Evolutionary conservation across 1,140 invertebrate species (phyloP).

Genomic region (Doryteuthis pealeii): DNA sequence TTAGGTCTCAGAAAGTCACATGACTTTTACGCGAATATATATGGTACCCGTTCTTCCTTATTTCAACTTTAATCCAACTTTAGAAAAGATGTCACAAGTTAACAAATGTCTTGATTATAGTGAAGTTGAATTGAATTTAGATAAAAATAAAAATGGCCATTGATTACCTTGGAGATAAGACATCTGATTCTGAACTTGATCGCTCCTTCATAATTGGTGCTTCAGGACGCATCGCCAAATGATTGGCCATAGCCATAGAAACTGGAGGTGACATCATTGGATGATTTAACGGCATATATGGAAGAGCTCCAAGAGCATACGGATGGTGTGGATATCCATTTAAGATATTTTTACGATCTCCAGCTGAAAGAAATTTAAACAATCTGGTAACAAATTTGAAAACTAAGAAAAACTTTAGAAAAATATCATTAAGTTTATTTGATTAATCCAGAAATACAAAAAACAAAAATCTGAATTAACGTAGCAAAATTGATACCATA

Average conservation of each 20-base stretch:
- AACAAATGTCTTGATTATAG: too few relatives aligned
- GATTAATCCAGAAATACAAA: background rate
- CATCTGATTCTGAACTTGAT: conserved; percentile 72
- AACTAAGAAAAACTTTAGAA: conserved; percentile 20
- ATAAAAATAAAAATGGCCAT: conserved; percentile 34
- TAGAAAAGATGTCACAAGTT: too few relatives aligned
- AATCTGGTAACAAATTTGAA: conserved; percentile 57
- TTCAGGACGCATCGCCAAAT: conserved; percentile 70
- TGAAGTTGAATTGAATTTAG: too few relatives aligned
- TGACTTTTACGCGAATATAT: too few relatives aligned
- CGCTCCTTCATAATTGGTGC: conserved; percentile 73
- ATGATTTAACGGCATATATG: conserved; percentile 61
- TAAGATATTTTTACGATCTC: conserved; percentile 86
- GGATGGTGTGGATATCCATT: conserved; percentile 91
- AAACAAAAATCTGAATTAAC: background rate
- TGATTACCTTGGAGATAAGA: conserved; percentile 75
- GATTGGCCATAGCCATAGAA: conserved; percentile 81
- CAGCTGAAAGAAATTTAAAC: conserved; percentile 30
- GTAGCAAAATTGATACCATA: too few relatives aligned
- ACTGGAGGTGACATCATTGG: conserved; percentile 65
- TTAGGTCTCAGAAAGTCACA: too few relatives aligned
- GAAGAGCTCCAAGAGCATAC: conserved; percentile 84
- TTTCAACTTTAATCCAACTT: too few relatives aligned
- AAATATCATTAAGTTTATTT: background rate
- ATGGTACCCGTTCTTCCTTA: too few relatives aligned